A percentile compares a stretch with the other conserved stretches of the same genome.
Conservation (phyloP, 2,113 vertebrate species). For the Myocastor coypus region DNA sequence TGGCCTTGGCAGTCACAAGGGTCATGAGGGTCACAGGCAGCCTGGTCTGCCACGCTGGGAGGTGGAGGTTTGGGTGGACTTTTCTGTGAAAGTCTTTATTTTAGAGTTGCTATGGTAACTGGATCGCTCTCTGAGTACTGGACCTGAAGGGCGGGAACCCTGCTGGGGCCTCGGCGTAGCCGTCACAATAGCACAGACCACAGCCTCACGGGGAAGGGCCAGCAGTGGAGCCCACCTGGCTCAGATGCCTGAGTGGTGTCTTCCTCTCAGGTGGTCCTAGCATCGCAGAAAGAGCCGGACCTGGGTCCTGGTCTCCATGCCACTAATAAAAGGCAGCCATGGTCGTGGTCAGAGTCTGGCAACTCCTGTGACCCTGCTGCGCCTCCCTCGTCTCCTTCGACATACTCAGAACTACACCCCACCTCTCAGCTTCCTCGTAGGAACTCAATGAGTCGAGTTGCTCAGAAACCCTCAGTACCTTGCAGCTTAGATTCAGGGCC, state of each 20-base stretch:
- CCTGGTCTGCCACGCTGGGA: background rate
- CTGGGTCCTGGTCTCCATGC: background rate
- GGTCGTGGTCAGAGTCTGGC: background rate
- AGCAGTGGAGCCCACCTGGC: background rate
- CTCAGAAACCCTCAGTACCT: background rate
- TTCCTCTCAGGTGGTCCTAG: background rate
- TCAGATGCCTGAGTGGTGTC: background rate
- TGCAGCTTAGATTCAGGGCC: background rate
- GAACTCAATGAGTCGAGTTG: background rate
- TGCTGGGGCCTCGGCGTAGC: background rate
- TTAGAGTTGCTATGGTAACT: conserved; percentile 65
- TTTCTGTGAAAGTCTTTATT: conserved; percentile 19
- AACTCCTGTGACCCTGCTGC: background rate
- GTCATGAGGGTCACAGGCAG: background rate
- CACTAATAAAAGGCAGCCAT: background rate
- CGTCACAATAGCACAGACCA: background rate
- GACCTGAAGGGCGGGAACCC: background rate
- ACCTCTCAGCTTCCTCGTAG: background rate
- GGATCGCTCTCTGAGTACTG: conserved; percentile 23
- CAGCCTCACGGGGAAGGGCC: background rate
- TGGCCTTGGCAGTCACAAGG: background rate
- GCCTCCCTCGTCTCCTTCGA: background rate
- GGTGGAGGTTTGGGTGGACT: conserved; percentile 48
- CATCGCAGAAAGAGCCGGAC: background rate
- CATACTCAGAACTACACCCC: background rate